phyloP scores from a whole-genome alignment of 2,113 vertebrate genomes.

The Cottus gobio region DNA sequence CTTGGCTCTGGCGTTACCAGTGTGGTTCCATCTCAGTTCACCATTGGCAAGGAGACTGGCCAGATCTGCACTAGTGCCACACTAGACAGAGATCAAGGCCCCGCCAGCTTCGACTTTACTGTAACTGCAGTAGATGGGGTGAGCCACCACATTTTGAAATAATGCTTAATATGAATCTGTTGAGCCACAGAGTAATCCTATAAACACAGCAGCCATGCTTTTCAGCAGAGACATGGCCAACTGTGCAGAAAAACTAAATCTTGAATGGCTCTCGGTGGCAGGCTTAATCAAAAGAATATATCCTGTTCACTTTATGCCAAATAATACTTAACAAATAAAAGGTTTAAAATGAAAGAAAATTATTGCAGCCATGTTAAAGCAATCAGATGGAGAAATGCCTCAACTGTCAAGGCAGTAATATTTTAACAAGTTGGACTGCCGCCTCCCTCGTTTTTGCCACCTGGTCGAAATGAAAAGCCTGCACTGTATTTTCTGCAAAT shows the following conservation, averaged over 20 bases:
- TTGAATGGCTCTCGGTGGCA: slow-evolving; percentile 59
- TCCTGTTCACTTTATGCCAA: slow-evolving; percentile 66
- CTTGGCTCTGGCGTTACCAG: slow-evolving; percentile 88
- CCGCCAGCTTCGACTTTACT: slow-evolving; percentile 89
- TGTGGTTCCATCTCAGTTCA: slow-evolving; percentile 85
- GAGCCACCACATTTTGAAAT: slow-evolving; percentile 71
- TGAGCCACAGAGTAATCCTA: slow-evolving; percentile 62
- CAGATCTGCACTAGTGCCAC: slow-evolving; percentile 89
- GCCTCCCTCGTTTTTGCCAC: slow-evolving; percentile 71
- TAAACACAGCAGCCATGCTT: slow-evolving; percentile 62
- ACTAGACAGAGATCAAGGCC: slow-evolving; percentile 92
- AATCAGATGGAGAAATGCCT: slow-evolving; percentile 71
- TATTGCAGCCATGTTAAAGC: slow-evolving; percentile 78
- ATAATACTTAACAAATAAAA: slow-evolving; percentile 69
- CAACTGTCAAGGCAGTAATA: slow-evolving; percentile 78
- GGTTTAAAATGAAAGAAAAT: slow-evolving; percentile 74
- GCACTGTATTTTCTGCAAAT: slow-evolving; percentile 67
- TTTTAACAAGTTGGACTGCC: slow-evolving; percentile 79
- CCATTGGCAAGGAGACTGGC: slow-evolving; percentile 87
- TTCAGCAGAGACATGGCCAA: slow-evolving; percentile 56
- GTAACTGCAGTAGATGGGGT: slow-evolving; percentile 96
- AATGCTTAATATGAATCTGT: slow-evolving; percentile 61
- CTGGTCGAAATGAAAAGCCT: slow-evolving; percentile 76
- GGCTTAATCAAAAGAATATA: slow-evolving; percentile 44
- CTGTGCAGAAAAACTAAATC: slow-evolving; percentile 44